Conservation (phyloP, 37 sponge, comb jelly and placozoan genomes). For the Geodia barretti region DNA sequence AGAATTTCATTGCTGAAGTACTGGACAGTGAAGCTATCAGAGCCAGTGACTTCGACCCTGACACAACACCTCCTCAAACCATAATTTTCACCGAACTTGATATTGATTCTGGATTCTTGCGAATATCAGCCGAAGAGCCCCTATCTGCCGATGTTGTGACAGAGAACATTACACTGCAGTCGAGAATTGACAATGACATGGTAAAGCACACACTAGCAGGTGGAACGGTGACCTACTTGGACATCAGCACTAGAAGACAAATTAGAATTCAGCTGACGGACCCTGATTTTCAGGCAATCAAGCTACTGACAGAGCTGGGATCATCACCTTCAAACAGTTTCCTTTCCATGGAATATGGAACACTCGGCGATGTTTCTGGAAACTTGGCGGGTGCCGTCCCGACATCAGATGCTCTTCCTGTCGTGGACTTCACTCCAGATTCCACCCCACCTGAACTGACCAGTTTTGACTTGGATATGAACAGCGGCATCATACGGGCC, state of each 20-base stretch:
- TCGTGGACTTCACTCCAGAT: constrained; percentile 44
- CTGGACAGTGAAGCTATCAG: constrained; percentile 29
- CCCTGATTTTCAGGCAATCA: constrained; percentile 72
- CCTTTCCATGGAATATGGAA: constrained; percentile 36
- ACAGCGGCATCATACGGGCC: constrained; percentile 43
- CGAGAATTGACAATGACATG: constrained; percentile 21
- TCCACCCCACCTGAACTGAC: constrained; percentile 67
- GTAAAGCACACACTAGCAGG: constrained; percentile 66
- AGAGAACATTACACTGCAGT: constrained; percentile 56
- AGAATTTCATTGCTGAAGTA: constrained; percentile 44
- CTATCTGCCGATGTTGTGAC: constrained; percentile 45
- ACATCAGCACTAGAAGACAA: constrained; percentile 47
- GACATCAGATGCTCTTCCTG: constrained; percentile 4
- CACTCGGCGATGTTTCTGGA: constrained; percentile 66
- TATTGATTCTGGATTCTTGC: constrained; percentile 63
- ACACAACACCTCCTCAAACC: constrained; percentile 59
- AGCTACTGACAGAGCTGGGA: constrained; percentile 52
- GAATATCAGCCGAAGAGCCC: constrained; percentile 64
- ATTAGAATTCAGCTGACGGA: constrained; percentile 54
- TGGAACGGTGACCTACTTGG: constrained; percentile 40
- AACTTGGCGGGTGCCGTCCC: constrained; percentile 43
- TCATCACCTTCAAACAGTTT: constrained; percentile 54
- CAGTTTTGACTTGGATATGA: constrained; percentile 72
- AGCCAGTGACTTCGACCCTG: constrained; percentile 41
- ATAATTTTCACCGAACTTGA: constrained; percentile 69